Evolutionary conservation across 2,113 vertebrate genomes (phyloP).

Genomic region (Solea senegalensis): DNA sequence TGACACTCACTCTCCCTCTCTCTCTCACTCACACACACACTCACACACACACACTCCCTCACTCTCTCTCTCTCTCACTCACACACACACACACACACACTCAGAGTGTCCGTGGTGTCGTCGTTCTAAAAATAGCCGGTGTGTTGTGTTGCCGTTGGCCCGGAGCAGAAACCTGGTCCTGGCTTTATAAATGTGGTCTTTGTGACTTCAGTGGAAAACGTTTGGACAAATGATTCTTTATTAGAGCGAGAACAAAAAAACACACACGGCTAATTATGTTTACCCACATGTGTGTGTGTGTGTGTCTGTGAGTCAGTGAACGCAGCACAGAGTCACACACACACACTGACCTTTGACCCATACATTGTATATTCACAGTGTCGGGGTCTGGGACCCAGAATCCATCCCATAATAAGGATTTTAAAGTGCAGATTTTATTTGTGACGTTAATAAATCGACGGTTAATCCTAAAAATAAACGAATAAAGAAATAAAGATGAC

Average conservation of each 20-base stretch:
- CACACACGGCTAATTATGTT: slow-evolving; percentile 94
- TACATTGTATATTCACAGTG: too few relatives aligned
- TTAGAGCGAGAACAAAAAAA: slow-evolving; percentile 96
- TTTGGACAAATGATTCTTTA: slow-evolving; percentile 98
- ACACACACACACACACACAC: slow-evolving; percentile 39
- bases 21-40: slow-evolving; percentile 30
- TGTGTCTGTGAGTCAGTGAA: slow-evolving; percentile 2
- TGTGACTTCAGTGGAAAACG: slow-evolving; percentile 94
- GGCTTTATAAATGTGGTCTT: slow-evolving; percentile 95
- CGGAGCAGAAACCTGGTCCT: slow-evolving; percentile 81
- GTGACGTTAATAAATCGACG: too few relatives aligned
- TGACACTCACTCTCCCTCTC: slow-evolving; percentile 20
- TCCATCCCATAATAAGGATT: too few relatives aligned
- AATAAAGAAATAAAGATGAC: too few relatives aligned
- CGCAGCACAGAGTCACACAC: too few relatives aligned
- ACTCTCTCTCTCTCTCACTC: not conserved
- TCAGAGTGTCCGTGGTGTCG: slow-evolving; percentile 69
- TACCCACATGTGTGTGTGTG: slow-evolving; percentile 88
- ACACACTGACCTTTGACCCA: too few relatives aligned
- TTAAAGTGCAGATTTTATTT: too few relatives aligned
- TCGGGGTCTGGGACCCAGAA: too few relatives aligned
- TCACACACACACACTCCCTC: slow-evolving; percentile 38
- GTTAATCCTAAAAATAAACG: too few relatives aligned
- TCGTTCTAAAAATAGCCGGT: slow-evolving; percentile 93
- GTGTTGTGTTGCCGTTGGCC: slow-evolving; percentile 93